Evolutionary conservation across 2,113 vertebrate species (phyloP).

Genomic region (Uropsilus gracilis): DNA sequence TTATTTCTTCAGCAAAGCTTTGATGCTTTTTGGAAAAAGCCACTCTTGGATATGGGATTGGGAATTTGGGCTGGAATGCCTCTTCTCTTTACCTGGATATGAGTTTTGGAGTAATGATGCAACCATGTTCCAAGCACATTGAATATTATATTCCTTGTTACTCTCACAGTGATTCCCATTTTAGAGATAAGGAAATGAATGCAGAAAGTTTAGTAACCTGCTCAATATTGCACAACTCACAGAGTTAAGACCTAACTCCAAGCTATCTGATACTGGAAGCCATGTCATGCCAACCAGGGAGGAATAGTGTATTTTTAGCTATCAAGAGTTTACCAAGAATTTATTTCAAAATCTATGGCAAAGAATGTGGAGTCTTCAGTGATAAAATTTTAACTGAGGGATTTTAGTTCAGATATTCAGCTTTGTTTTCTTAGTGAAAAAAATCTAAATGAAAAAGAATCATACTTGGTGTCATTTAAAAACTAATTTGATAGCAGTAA

Average conservation of each 20-base stretch:
- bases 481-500: conserved; percentile 36
- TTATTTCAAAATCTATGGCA: neutral
- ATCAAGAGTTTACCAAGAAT: neutral
- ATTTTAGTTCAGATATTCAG: neutral
- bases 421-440: conserved; percentile 33
- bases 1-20: neutral
- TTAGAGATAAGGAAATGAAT: neutral
- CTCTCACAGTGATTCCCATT: neutral
- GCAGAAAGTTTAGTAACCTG: neutral
- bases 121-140: neutral
- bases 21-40: too few relatives aligned
- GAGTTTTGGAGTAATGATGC: neutral
- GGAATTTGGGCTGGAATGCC: neutral
- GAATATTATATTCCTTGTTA: neutral
- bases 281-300: neutral
- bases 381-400: neutral
- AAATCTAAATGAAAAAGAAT: neutral
- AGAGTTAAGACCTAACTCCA: neutral
- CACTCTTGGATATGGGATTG: neutral
- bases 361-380: neutral
- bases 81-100: neutral
- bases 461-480: conserved; percentile 50
- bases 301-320: neutral
- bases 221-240: neutral
- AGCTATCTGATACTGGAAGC: neutral